Conservation (phyloP, 2,888 invertebrate species). For the Clanis bilineata region DNA sequence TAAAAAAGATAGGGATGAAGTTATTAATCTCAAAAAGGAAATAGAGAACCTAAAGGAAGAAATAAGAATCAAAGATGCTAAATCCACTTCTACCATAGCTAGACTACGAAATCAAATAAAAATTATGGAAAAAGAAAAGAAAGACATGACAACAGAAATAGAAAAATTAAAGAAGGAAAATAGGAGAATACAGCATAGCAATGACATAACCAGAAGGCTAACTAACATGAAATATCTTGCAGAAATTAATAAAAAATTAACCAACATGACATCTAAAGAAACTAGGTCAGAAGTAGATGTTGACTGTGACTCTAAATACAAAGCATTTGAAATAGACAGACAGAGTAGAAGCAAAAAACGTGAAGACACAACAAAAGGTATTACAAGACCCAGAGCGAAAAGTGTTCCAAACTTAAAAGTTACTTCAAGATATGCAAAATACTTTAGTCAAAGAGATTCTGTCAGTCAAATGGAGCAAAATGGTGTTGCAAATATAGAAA, state of each 20-base stretch:
- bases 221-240: conserved; percentile 89
- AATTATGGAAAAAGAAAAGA: conserved; percentile 86
- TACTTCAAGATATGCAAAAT: conserved; percentile 76
- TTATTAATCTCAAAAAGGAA: conserved; percentile 84
- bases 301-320: conserved; percentile 62
- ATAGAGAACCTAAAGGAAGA: conserved; percentile 85
- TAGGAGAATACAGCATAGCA: conserved; percentile 82
- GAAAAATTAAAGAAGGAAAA: conserved; percentile 87
- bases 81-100: conserved; percentile 87
- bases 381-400: conserved; percentile 63
- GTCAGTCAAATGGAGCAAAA: conserved; percentile 56
- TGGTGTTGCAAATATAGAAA: conserved; percentile 37
- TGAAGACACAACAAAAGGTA: conserved; percentile 35
- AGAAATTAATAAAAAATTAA: conserved; percentile 85
- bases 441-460: conserved; percentile 73
- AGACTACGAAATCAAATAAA: conserved; percentile 88
- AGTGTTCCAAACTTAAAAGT: conserved; percentile 78
- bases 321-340: conserved; percentile 68
- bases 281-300: conserved; percentile 49
- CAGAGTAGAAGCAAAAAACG: conserved; percentile 57
- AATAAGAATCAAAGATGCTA: conserved; percentile 87
- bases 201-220: conserved; percentile 79
- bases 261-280: conserved; percentile 56
- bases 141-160: conserved; percentile 83
- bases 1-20: conserved; percentile 87